Evolutionary conservation across 2,888 invertebrate species (phyloP).

Genomic region (Piscicola geometra): DNA sequence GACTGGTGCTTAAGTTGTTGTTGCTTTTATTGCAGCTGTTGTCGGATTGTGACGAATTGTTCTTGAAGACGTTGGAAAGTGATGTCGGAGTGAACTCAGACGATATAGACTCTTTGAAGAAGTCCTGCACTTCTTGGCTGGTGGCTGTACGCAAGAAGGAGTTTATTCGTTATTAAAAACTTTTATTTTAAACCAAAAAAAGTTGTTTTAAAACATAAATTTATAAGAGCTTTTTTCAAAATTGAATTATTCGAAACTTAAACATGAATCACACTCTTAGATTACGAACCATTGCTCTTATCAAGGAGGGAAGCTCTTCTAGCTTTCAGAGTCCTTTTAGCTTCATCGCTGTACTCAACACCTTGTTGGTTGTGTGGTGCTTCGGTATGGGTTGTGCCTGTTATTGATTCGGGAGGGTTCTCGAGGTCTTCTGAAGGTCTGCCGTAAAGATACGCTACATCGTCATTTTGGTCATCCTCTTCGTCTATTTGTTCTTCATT

Average conservation of each 20-base stretch:
- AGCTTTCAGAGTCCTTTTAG: no score
- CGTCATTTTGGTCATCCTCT: background rate
- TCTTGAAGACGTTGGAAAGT: constrained; percentile 6
- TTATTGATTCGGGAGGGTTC: background rate
- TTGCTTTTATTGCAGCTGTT: background rate
- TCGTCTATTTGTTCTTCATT: background rate
- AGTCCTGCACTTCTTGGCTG: constrained; percentile 36
- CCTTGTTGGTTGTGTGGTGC: background rate
- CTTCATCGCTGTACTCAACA: background rate
- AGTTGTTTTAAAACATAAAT: no score
- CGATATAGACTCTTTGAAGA: constrained; percentile 32
- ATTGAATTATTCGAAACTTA: background rate
- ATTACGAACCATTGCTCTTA: background rate
- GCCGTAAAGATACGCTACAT: constrained; percentile 2
- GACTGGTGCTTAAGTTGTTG: background rate
- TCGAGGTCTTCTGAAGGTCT: background rate
- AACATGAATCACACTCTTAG: background rate
- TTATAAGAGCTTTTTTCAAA: background rate
- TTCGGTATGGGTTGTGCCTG: background rate
- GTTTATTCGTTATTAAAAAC: no score
- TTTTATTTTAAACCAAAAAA: no score
- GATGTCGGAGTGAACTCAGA: constrained; percentile 31
- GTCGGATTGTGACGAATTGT: background rate
- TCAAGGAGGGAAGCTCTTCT: background rate
- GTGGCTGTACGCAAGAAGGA: no score